Evolutionary conservation across 2,888 invertebrate genomes (phyloP).

Genomic region (Plebejus melissa): DNA sequence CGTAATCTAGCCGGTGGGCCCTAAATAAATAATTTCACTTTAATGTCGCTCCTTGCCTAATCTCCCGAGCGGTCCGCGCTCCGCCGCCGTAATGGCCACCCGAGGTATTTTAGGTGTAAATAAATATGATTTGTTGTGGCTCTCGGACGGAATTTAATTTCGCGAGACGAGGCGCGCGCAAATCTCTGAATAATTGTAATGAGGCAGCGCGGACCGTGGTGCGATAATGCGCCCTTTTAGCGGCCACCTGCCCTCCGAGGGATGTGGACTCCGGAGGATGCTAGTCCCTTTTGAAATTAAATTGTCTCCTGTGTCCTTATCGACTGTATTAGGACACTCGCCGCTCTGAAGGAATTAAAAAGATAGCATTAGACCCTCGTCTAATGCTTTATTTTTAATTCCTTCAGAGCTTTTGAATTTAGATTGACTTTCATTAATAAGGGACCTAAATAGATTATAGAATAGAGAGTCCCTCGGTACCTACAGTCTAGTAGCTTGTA

Average conservation of each 20-base stretch:
- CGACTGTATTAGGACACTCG: slow-evolving; percentile 3
- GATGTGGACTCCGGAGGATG: not conserved
- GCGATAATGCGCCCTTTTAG: slow-evolving; percentile 28
- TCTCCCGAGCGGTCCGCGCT: slow-evolving; percentile 72
- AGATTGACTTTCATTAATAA: not conserved
- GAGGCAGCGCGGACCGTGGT: slow-evolving; percentile 46
- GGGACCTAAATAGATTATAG: too few relatives aligned
- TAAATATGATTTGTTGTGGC: slow-evolving; percentile 78
- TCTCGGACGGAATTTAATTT: slow-evolving; percentile 76
- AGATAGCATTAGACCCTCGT: too few relatives aligned
- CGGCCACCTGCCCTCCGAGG: slow-evolving; percentile 19
- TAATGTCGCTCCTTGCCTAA: slow-evolving; percentile 79
- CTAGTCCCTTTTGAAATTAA: not conserved
- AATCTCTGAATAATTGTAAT: slow-evolving; percentile 74
- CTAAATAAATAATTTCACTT: slow-evolving; percentile 79
- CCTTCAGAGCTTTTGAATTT: not conserved
- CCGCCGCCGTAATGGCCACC: slow-evolving; percentile 72
- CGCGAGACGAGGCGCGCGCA: slow-evolving; percentile 56
- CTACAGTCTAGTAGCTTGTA: too few relatives aligned
- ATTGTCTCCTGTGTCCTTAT: not conserved
- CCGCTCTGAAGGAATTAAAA: not conserved
- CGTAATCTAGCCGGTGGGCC: slow-evolving; percentile 76
- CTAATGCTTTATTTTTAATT: not conserved
- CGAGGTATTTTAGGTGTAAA: slow-evolving; percentile 78
- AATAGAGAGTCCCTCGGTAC: too few relatives aligned